Percentiles rank a stretch among this genome's conserved stretches.
Conservation (phyloP, 2,797 vertebrate species). For the Myiothlypis chrysogaster region DNA sequence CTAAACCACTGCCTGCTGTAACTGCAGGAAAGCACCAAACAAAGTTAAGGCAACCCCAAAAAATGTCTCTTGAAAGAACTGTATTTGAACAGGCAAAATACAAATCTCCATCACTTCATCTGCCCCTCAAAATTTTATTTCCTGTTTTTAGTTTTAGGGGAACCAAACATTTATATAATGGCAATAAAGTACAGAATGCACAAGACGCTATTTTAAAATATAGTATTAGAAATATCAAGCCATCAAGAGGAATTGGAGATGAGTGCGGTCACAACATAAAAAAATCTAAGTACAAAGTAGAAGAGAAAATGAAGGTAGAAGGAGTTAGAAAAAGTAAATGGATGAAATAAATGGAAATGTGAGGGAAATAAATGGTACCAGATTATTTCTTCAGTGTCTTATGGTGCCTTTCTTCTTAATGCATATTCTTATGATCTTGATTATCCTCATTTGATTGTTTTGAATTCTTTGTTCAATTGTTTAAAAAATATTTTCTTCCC, state of each 20-base stretch:
- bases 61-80: background rate
- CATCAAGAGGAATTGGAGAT: background rate
- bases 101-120: background rate
- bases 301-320: background rate
- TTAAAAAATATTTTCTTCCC: background rate
- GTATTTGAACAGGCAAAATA: background rate
- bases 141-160: slow-evolving; percentile 12
- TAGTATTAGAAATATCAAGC: background rate
- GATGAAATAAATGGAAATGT: background rate
- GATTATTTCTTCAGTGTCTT: background rate
- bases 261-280: background rate
- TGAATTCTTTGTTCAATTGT: background rate
- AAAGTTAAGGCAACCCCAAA: background rate
- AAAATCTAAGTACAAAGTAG: background rate
- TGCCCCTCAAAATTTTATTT: background rate
- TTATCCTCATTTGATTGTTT: background rate
- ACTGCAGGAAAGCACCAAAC: background rate
- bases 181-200: background rate
- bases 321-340: background rate
- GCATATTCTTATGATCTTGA: background rate
- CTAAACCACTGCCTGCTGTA: background rate
- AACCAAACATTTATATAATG: background rate
- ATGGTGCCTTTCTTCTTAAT: background rate
- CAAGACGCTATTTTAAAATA: slow-evolving; percentile 2
- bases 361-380: background rate